Evolutionary conservation across 2,797 vertebrate species (phyloP), one percentile per base, ranked within the genome.

Genomic region (Muraenolepis orangiensis): DNA sequence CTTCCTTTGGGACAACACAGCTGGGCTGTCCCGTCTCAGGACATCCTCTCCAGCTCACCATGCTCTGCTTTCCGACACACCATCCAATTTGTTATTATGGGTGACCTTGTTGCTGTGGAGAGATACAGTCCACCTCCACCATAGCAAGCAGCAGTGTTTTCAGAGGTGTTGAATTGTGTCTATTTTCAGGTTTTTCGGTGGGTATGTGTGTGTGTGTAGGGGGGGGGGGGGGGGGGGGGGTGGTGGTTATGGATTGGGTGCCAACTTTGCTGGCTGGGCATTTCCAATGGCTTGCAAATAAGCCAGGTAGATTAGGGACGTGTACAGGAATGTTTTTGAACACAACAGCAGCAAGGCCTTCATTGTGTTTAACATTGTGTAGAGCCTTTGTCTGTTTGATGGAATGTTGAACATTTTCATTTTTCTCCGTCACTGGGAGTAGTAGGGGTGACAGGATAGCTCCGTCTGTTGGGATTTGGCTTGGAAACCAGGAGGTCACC

Each of bases 1-100:
- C 83, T 82, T 85, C 80, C 80, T 76, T 70, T 68, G 72, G 38
- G 28, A 40, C 42, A 6, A 14, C 38, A 29, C 70, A 28, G 70
- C 70, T 71, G 68, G 32, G 3, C 31, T 23, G 57, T 8, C 7
- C 68, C 23, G 61, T 67, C 70, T 18, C 8, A 18, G 34, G 64
- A 80, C 76, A 40, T 75, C 72, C 67, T 76, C 67, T 64, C 23
- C 57, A n/a, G 20, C 2, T 57, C 51, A 1, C 20, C 18, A n/a
- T n/a, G n/a, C 18, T 57, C 6, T 2, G 38, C 23, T 64, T 64
- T 64, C 57, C 57, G 3, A 64, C 23, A 12, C n/a, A 20, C 51
- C 20, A n/a, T 57, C 11, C 11, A 26, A 26, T 64, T 26, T 64
- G 2, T 40, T 42, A 12, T 57, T 72, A 36, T 46, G 66, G 66